A percentile compares a stretch with the other conserved stretches of the same genome.
Evolutionary conservation across 2,113 vertebrate species (phyloP).

Genomic region (Corythoichthys intestinalis): DNA sequence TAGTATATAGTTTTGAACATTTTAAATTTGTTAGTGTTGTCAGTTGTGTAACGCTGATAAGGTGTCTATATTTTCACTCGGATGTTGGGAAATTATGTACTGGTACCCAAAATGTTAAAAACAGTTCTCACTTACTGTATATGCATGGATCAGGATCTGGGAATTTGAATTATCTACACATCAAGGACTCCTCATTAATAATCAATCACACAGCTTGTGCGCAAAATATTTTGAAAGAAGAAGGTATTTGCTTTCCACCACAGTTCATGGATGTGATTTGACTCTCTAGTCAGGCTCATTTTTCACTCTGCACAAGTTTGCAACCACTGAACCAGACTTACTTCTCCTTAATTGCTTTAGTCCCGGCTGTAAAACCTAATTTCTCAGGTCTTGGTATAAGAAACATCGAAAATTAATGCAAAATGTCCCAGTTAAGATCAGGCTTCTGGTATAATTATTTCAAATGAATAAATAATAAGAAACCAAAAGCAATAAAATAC

Average conservation of each 20-base stretch:
- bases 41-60: too few relatives aligned
- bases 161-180: background rate
- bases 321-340: constrained; percentile 2
- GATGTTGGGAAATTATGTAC: too few relatives aligned
- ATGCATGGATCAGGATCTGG: background rate
- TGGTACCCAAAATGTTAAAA: too few relatives aligned
- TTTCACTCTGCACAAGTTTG: background rate
- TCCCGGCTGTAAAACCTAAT: background rate
- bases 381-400: background rate
- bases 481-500: too few relatives aligned
- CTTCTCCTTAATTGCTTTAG: background rate
- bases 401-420: background rate
- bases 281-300: background rate
- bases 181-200: background rate
- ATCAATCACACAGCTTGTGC: background rate
- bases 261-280: background rate
- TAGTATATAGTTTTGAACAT: too few relatives aligned
- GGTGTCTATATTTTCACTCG: too few relatives aligned
- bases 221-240: background rate
- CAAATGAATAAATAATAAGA: too few relatives aligned
- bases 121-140: background rate
- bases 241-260: background rate
- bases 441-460: background rate
- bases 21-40: too few relatives aligned
- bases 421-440: background rate